Conservation (phyloP, 92 coral and sea anemone genomes). For the Desmophyllum pertusum region DNA sequence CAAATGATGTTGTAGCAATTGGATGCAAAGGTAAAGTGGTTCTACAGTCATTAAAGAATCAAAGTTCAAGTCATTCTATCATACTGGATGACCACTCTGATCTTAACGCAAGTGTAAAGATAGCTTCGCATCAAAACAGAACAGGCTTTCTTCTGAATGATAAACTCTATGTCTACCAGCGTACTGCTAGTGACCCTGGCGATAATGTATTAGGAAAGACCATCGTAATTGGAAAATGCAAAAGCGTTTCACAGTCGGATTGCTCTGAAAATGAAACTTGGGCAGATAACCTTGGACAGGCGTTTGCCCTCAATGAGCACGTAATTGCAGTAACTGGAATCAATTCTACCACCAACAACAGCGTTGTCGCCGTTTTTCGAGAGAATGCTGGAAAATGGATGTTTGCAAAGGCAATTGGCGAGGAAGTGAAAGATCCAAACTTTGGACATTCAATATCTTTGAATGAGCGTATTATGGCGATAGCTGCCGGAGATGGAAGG, state of each 20-base stretch:
- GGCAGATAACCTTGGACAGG: conserved; percentile 63
- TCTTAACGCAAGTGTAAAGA: conserved; percentile 9
- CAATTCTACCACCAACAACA: conserved; percentile 25
- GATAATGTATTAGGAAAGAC: neutral
- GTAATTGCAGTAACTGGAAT: conserved; percentile 55
- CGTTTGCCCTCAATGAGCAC: conserved; percentile 45
- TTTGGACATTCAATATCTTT: conserved; percentile 72
- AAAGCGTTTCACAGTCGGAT: neutral
- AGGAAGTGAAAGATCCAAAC: conserved; percentile 35
- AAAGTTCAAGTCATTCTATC: neutral
- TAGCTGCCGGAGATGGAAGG: conserved; percentile 38
- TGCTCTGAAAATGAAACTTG: neutral
- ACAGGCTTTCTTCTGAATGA: conserved; percentile 21
- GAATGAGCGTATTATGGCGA: conserved; percentile 54
- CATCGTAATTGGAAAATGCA: conserved; percentile 18
- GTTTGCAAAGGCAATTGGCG: conserved; percentile 48
- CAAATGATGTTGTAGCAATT: conserved; percentile 56
- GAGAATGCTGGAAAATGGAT: conserved; percentile 54
- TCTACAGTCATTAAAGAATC: conserved; percentile 51
- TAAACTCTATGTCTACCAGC: conserved; percentile 11
- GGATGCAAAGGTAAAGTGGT: conserved; percentile 58
- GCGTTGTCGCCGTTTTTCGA: conserved; percentile 75
- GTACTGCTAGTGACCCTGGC: neutral
- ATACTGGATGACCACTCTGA: neutral
- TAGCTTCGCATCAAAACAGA: conserved; percentile 17